Conservation (phyloP, 2,888 invertebrate species). For the Acanthoscelides obtectus region DNA sequence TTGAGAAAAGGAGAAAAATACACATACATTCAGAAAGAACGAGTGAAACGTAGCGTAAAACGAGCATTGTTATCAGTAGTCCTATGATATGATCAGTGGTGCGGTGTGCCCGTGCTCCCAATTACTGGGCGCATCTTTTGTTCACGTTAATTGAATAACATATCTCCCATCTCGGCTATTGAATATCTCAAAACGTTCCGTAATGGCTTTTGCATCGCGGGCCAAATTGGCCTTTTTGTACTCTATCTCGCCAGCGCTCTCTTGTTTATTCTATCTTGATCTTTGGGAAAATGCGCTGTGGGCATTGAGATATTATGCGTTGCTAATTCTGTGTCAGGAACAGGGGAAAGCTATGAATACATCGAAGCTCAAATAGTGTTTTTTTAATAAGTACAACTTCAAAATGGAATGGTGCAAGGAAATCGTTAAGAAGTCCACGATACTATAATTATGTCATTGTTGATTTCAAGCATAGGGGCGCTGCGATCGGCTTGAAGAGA, state of each 20-base stretch:
- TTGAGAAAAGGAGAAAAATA: slow-evolving; percentile 18
- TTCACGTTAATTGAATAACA: slow-evolving; percentile 28
- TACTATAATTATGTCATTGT: too few species aligned
- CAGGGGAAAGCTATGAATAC: too few species aligned
- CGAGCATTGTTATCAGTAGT: slow-evolving; percentile 23
- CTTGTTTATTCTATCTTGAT: background rate
- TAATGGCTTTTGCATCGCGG: slow-evolving; percentile 6
- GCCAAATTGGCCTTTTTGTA: slow-evolving; percentile 6
- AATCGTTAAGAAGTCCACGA: too few species aligned
- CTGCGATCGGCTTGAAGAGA: too few species aligned
- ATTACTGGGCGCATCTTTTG: slow-evolving; percentile 24
- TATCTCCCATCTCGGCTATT: slow-evolving; percentile 17
- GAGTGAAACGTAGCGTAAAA: slow-evolving; percentile 26
- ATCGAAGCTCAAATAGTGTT: too few species aligned
- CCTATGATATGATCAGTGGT: slow-evolving; percentile 24
- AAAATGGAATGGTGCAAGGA: too few species aligned
- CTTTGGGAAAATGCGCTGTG: background rate
- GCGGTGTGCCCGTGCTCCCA: slow-evolving; percentile 16
- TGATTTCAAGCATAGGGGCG: too few species aligned
- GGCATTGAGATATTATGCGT: background rate
- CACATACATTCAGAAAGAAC: slow-evolving; percentile 14
- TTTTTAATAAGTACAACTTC: too few species aligned
- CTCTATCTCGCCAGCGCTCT: background rate
- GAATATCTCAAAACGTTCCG: slow-evolving; percentile 14
- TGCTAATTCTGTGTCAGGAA: background rate